These are phyloP conservation scores for Drosophila anomelani DNA, from an alignment of 2,888 invertebrate species.

Conservation along the genomic window DNA sequence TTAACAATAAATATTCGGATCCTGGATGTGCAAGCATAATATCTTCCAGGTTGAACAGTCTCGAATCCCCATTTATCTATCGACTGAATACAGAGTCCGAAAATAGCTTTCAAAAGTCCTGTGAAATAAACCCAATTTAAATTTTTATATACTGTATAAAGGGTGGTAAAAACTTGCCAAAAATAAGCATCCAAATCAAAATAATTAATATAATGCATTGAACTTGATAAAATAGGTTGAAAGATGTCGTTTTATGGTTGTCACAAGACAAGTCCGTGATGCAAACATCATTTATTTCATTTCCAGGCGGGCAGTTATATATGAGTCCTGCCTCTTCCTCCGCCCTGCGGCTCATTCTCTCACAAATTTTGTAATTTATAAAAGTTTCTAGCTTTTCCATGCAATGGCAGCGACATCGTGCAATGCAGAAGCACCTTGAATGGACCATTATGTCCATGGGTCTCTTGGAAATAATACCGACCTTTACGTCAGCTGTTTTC, in stretches of 20 bases:
- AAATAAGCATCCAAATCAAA: constrained; percentile 41
- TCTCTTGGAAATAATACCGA: constrained; percentile 57
- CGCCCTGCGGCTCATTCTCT: constrained; percentile 54
- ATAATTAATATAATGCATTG: constrained; percentile 14
- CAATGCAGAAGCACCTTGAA: constrained; percentile 80
- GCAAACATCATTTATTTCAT: constrained; percentile 37
- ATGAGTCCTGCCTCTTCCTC: constrained; percentile 69
- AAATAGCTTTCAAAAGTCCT: constrained; percentile 74
- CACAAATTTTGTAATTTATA: constrained; percentile 67
- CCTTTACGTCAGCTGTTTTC: constrained; percentile 1
- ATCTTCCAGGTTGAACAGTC: constrained; percentile 66
- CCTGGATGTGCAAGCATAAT: constrained; percentile 61
- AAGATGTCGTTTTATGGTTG: constrained; percentile 24
- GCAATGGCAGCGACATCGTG: constrained; percentile 81
- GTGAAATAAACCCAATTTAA: not conserved
- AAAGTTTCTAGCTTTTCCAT: constrained; percentile 67
- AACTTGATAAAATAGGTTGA: constrained; percentile 36
- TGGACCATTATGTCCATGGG: constrained; percentile 67
- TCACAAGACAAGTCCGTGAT: constrained; percentile 12
- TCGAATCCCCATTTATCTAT: constrained; percentile 68
- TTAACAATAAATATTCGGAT: constrained; percentile 72
- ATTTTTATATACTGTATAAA: not conserved
- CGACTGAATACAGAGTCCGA: constrained; percentile 57
- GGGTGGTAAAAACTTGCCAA: constrained; percentile 54
- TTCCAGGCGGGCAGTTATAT: constrained; percentile 40